Evolutionary conservation across 2,888 invertebrate species (phyloP).

Genomic region (Schrankia costaestrigalis): DNA sequence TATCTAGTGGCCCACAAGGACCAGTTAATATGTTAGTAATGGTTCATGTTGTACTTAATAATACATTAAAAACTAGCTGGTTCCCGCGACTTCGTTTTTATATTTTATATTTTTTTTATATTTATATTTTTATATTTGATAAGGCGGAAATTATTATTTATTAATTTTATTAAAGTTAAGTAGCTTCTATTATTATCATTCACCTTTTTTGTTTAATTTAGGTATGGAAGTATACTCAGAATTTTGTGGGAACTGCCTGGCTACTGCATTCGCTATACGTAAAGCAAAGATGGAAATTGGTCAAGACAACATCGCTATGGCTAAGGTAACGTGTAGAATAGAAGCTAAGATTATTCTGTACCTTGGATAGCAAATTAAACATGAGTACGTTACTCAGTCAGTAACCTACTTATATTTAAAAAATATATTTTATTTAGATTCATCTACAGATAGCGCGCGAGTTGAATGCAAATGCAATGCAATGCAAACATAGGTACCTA

Average conservation of each 20-base stretch:
- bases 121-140: background rate
- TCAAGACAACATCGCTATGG: slow-evolving; percentile 82
- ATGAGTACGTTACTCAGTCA: too few relatives aligned
- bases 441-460: too few relatives aligned
- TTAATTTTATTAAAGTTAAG: background rate
- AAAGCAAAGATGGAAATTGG: slow-evolving; percentile 86
- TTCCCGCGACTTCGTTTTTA: too few relatives aligned
- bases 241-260: slow-evolving; percentile 85
- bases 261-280: slow-evolving; percentile 82
- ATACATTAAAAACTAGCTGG: too few relatives aligned
- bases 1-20: slow-evolving; percentile 43
- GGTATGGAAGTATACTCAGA: slow-evolving; percentile 85
- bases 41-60: background rate
- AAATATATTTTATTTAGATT: too few relatives aligned
- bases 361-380: too few relatives aligned
- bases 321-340: slow-evolving; percentile 67
- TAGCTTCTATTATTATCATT: background rate
- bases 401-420: too few relatives aligned
- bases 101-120: background rate
- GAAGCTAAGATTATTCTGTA: too few relatives aligned
- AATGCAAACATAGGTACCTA: too few relatives aligned
- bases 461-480: too few relatives aligned
- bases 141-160: background rate
- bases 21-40: slow-evolving; percentile 60
- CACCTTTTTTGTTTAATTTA: slow-evolving; percentile 16